A percentile compares a stretch with the other conserved stretches of the same genome.
Conservation (phyloP, 2,113 vertebrate genomes). For the Vombatus ursinus region DNA sequence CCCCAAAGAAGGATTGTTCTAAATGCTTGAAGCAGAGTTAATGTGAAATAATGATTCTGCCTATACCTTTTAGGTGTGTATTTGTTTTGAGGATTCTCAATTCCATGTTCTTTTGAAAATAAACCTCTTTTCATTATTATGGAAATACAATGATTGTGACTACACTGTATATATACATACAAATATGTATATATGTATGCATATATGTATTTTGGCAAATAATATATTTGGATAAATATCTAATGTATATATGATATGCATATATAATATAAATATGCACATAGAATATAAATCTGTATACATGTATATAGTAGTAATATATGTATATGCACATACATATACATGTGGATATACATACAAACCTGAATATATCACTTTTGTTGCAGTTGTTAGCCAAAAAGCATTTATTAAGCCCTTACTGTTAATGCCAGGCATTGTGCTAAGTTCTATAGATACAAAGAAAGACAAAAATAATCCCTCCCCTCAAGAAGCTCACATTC, state of each 20-base stretch:
- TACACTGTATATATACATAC: background rate
- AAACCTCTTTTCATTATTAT: conserved; percentile 3
- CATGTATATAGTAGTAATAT: too few relatives aligned
- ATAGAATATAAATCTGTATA: background rate
- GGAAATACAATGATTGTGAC: background rate
- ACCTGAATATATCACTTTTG: background rate
- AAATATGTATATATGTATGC: background rate
- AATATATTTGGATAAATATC: background rate
- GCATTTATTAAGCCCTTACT: background rate
- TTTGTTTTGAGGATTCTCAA: conserved; percentile 28
- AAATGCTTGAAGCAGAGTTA: conserved; percentile 9
- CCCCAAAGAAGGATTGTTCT: conserved; percentile 1
- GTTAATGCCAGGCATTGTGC: background rate
- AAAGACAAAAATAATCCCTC: background rate
- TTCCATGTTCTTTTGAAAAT: conserved; percentile 12
- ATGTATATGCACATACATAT: background rate
- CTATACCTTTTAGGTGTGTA: background rate
- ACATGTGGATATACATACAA: background rate
- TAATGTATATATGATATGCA: background rate
- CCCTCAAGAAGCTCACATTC: background rate
- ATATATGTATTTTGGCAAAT: background rate
- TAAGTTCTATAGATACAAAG: background rate
- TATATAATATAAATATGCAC: background rate
- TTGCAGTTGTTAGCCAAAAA: background rate
- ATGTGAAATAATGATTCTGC: background rate